Evolutionary conservation across 1,140 invertebrate species (phyloP).

Genomic region (Latrodectus geometricus): DNA sequence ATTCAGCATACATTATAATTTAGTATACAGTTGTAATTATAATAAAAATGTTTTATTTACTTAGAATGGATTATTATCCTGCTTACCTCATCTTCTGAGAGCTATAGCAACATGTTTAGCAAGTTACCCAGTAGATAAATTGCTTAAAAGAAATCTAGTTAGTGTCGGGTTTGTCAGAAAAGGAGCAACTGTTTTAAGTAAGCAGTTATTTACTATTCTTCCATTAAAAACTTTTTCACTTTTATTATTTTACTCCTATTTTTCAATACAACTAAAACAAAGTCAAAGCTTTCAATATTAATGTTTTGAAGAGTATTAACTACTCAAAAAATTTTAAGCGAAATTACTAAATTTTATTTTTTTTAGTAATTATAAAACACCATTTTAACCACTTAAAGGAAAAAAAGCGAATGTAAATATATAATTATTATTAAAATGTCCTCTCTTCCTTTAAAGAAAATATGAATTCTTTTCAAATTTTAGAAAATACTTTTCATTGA

Average conservation of each 20-base stretch:
- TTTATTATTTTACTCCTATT: not conserved
- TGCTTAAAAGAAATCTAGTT: conserved; percentile 9
- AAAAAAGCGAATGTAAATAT: too few species aligned
- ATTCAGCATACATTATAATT: too few species aligned
- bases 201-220: not conserved
- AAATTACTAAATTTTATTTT: too few species aligned
- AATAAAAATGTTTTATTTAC: not conserved
- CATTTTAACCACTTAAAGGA: too few species aligned
- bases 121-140: conserved; percentile 41
- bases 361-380: too few species aligned
- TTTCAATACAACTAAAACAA: not conserved
- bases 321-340: too few species aligned
- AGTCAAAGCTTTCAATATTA: not conserved
- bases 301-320: not conserved
- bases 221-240: not conserved
- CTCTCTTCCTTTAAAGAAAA: too few species aligned
- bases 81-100: conserved; percentile 43
- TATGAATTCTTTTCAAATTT: too few species aligned
- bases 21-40: too few species aligned
- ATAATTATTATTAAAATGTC: too few species aligned
- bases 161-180: conserved; percentile 54
- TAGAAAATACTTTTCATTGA: too few species aligned
- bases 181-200: conserved; percentile 51
- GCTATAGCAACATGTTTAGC: conserved; percentile 45
- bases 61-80: conserved; percentile 50